These are phyloP conservation scores for Drosophila helvetica DNA, from an alignment of 2,888 invertebrate species.

Conservation along the genomic window DNA sequence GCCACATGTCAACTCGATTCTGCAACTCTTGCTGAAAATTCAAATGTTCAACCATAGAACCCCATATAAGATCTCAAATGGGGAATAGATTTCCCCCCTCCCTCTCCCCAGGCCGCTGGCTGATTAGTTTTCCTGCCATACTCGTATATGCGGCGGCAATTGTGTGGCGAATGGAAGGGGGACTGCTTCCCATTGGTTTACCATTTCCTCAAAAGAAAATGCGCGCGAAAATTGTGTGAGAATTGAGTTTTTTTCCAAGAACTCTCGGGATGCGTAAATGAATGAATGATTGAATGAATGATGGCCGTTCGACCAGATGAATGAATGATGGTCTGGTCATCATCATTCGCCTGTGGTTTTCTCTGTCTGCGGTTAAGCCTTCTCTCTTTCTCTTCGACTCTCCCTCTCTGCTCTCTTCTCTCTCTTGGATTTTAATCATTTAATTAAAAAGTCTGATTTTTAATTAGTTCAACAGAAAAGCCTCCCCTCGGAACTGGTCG, in stretches of 20 bases:
- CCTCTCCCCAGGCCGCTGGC: background rate
- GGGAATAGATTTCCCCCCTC: background rate
- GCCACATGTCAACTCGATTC: slow-evolving; percentile 17
- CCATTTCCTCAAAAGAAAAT: slow-evolving; percentile 67
- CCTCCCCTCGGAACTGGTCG: background rate
- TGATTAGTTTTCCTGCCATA: slow-evolving; percentile 37
- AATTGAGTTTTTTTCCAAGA: slow-evolving; percentile 62
- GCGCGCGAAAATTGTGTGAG: slow-evolving; percentile 75
- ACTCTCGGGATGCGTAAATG: slow-evolving; percentile 36
- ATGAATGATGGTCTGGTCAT: slow-evolving; percentile 44
- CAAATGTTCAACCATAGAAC: slow-evolving; percentile 7
- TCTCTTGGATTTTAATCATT: slow-evolving; percentile 67
- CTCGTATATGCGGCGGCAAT: slow-evolving; percentile 20
- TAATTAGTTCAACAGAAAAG: slow-evolving; percentile 68
- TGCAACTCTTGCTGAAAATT: slow-evolving; percentile 19
- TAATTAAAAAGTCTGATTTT: slow-evolving; percentile 75
- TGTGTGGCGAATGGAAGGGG: slow-evolving; percentile 45
- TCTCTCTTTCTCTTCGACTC: background rate
- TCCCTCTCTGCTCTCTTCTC: background rate
- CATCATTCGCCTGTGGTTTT: slow-evolving; percentile 24
- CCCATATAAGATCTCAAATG: slow-evolving; percentile 1
- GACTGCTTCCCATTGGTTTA: slow-evolving; percentile 56
- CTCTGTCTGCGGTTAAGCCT: slow-evolving; percentile 23
- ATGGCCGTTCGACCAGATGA: slow-evolving; percentile 9
- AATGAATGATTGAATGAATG: slow-evolving; percentile 35